phyloP scores from a whole-genome alignment of 1,140 invertebrate species.

The Macrotrachela quadricornifera region DNA sequence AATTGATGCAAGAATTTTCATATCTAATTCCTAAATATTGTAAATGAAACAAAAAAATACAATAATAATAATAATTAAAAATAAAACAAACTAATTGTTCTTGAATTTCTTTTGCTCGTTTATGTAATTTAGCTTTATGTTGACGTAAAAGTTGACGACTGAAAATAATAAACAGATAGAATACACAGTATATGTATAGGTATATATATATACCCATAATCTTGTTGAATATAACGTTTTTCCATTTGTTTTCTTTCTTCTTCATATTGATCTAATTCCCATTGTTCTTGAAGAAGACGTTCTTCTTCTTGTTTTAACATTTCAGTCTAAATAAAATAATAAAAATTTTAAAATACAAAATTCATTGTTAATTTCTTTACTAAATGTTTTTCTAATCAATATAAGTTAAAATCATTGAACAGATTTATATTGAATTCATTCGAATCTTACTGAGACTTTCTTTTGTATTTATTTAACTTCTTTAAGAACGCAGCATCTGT shows the following conservation, averaged over 20 bases:
- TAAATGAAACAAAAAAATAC: constrained; percentile 18
- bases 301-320: constrained; percentile 20
- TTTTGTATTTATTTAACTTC: too few relatives aligned
- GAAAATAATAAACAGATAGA: too few relatives aligned
- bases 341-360: too few relatives aligned
- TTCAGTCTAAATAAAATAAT: constrained; percentile 15
- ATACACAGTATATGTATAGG: too few relatives aligned
- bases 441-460: too few relatives aligned
- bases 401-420: too few relatives aligned
- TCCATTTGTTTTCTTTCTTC: constrained; percentile 17
- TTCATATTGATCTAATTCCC: constrained; percentile 21
- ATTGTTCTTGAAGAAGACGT: constrained; percentile 17
- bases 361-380: too few relatives aligned
- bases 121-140: constrained; percentile 25
- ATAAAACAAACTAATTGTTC: constrained; percentile 19
- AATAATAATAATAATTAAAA: constrained; percentile 11
- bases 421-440: too few relatives aligned
- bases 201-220: constrained; percentile 18
- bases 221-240: constrained; percentile 16
- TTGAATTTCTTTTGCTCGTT: constrained; percentile 21
- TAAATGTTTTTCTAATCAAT: too few relatives aligned
- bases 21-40: constrained; percentile 18
- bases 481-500: too few relatives aligned
- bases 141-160: constrained; percentile 24
- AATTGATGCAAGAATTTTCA: constrained; percentile 19